Conservation (phyloP, 2,113 vertebrate species). For the Neotoma lepida region DNA sequence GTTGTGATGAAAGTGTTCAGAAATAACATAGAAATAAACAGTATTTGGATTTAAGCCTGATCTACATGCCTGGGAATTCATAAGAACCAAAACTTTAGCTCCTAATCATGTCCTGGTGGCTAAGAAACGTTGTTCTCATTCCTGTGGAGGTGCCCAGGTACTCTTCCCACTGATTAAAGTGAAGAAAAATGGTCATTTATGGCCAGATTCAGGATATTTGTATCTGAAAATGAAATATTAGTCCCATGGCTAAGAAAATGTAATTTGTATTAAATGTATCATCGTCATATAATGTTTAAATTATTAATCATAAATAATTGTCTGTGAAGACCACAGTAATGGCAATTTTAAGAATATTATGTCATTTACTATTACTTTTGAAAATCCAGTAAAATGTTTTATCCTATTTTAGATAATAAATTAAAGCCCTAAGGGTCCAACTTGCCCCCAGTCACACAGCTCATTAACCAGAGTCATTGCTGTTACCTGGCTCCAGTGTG, state of each 20-base stretch:
- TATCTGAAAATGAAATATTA: slow-evolving; percentile 47
- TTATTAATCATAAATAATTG: slow-evolving; percentile 18
- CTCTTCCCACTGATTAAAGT: background rate
- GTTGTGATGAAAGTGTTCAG: background rate
- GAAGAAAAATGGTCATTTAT: background rate
- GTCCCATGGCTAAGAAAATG: background rate
- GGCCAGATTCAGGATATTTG: background rate
- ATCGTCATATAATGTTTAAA: slow-evolving; percentile 20
- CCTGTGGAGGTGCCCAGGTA: background rate
- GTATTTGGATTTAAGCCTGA: background rate
- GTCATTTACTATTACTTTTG: slow-evolving; percentile 1
- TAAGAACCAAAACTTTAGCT: background rate
- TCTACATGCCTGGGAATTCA: background rate
- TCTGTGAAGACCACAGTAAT: slow-evolving; percentile 30
- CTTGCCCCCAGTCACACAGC: background rate
- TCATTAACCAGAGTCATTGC: background rate
- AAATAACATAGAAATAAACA: slow-evolving; percentile 48
- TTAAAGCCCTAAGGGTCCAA: background rate
- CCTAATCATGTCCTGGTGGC: background rate
- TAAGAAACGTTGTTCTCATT: background rate
- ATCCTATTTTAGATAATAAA: background rate
- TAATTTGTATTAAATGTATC: background rate
- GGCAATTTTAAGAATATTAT: slow-evolving; percentile 19
- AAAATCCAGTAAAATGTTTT: slow-evolving; percentile 20
- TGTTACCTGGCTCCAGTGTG: background rate